Percentiles rank a stretch among this genome's conserved stretches.
These are phyloP conservation scores for Epicauta chinensis DNA, from an alignment of 1,140 invertebrate species.

Conservation along the genomic window DNA sequence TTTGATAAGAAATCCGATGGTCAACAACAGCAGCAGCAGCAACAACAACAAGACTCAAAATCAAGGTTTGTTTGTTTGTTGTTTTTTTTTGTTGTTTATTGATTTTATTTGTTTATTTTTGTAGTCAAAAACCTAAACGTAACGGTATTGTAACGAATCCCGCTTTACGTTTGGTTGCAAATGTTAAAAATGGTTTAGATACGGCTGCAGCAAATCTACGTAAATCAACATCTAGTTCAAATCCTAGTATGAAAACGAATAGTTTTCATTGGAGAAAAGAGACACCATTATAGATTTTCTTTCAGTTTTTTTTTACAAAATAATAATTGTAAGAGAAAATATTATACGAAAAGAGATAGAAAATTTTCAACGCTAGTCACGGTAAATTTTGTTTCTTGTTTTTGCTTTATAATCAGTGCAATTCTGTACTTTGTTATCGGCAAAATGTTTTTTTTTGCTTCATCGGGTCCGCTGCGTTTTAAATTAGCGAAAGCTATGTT, in stretches of 20 bases:
- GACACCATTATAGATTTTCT: constrained; percentile 49
- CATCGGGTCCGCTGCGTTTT: too few relatives aligned
- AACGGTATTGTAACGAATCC: constrained; percentile 91
- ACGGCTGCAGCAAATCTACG: constrained; percentile 49
- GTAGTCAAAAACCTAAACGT: constrained; percentile 61
- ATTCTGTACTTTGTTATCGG: too few relatives aligned
- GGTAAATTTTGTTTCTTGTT: too few relatives aligned
- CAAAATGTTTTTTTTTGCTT: too few relatives aligned
- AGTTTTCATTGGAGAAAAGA: constrained; percentile 71
- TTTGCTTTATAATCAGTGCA: too few relatives aligned
- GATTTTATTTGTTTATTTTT: constrained; percentile 15
- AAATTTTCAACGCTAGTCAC: too few relatives aligned
- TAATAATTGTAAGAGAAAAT: too few relatives aligned
- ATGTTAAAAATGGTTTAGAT: constrained; percentile 65
- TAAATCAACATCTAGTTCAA: constrained; percentile 45
- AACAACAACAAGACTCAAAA: constrained; percentile 27
- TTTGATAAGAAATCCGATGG: constrained; percentile 26
- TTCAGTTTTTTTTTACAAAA: too few relatives aligned
- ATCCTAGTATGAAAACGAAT: constrained; percentile 52
- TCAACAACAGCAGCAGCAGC: constrained; percentile 31
- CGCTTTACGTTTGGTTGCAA: constrained; percentile 66
- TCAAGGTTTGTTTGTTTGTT: constrained; percentile 16
- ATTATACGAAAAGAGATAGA: too few relatives aligned
- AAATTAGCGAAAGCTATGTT: too few relatives aligned
- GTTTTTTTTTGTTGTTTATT: neutral